Evolutionary conservation across 2,888 invertebrate species (phyloP).

Genomic region (Harpalus rubripes): DNA sequence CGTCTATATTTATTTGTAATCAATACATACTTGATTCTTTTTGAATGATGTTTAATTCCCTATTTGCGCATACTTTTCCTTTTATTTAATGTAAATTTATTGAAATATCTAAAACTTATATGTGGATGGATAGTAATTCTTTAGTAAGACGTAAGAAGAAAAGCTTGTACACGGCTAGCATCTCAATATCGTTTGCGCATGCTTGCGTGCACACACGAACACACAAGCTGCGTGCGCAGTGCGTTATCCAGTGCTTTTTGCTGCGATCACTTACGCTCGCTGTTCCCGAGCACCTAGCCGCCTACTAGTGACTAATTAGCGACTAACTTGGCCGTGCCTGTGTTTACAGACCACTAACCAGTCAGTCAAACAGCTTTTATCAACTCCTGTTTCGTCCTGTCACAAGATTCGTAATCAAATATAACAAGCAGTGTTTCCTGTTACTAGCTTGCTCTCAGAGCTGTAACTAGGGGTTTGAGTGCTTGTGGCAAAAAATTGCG

Average conservation of each 20-base stretch:
- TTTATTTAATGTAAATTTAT: neutral
- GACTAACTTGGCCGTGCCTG: slow-evolving; percentile 59
- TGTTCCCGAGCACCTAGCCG: slow-evolving; percentile 62
- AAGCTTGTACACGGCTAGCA: neutral
- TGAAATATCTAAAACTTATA: neutral
- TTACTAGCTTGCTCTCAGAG: too few relatives aligned
- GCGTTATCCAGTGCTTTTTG: slow-evolving; percentile 24
- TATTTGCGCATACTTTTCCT: neutral
- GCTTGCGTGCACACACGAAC: neutral
- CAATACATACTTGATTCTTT: neutral
- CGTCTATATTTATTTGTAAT: neutral
- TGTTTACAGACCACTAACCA: slow-evolving; percentile 56
- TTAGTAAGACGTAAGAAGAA: slow-evolving; percentile 3
- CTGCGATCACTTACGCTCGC: slow-evolving; percentile 47
- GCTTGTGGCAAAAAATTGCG: too few relatives aligned
- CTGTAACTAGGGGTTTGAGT: too few relatives aligned
- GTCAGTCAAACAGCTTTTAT: slow-evolving; percentile 29
- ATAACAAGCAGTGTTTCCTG: too few relatives aligned
- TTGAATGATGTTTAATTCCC: neutral
- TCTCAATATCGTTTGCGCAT: slow-evolving; percentile 11
- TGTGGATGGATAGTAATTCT: slow-evolving; percentile 2
- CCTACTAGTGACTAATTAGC: slow-evolving; percentile 67
- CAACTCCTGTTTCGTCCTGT: neutral
- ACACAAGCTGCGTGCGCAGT: slow-evolving; percentile 17
- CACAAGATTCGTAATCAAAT: neutral